Evolutionary conservation across 1,140 invertebrate species (phyloP).

Genomic region (Drosophila bocki): DNA sequence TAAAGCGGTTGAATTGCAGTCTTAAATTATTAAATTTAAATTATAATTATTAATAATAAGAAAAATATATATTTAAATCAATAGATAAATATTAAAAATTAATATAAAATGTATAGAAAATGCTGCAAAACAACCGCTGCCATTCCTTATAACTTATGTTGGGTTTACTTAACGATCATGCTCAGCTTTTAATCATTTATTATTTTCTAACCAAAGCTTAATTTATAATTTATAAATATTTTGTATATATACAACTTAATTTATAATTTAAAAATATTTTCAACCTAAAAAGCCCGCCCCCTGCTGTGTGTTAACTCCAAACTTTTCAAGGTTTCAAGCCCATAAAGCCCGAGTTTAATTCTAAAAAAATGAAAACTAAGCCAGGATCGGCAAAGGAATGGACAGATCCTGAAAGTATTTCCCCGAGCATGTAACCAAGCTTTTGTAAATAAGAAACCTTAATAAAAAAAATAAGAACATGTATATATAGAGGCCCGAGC

Average conservation of each 20-base stretch:
- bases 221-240: not conserved
- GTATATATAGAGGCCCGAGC: slow-evolving; percentile 9
- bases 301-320: not conserved
- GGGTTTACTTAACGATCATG: not conserved
- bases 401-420: not conserved
- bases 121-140: not conserved
- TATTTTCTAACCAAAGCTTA: not conserved
- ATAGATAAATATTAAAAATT: too few relatives aligned
- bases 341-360: not conserved
- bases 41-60: too few relatives aligned
- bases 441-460: slow-evolving; percentile 58
- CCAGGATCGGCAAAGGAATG: slow-evolving; percentile 51
- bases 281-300: not conserved
- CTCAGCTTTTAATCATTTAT: not conserved
- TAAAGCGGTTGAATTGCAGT: not conserved
- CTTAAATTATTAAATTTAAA: not conserved
- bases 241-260: not conserved
- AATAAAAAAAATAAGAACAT: not conserved
- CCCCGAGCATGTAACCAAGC: slow-evolving; percentile 37
- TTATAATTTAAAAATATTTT: not conserved
- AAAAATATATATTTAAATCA: too few relatives aligned
- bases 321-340: not conserved
- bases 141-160: not conserved
- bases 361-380: not conserved
- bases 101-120: not conserved